Evolutionary conservation across 2,797 vertebrate species (phyloP), one percentile per base, ranked within the genome.

Genomic region (Gouania willdenowi): DNA sequence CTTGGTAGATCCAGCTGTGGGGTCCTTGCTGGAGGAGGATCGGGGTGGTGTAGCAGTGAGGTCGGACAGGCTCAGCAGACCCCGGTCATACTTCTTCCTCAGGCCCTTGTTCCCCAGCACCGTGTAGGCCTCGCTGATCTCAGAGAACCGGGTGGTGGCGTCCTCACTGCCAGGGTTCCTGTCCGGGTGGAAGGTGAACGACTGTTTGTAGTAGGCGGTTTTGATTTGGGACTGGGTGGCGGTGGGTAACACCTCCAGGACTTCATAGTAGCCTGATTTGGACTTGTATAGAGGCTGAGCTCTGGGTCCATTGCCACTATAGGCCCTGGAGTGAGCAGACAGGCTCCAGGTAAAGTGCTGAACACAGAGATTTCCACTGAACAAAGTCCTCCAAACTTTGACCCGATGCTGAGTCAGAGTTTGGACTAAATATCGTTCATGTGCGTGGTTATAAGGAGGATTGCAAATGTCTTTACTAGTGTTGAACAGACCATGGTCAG

Each of bases 171-270:
- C 89, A 0, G 88, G 34, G 56, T 95, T 96, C 50, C 88, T 83
- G 79, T 97, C 93, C 0, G 94, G 93, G 43, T 96, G 94, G 49
- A 78, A 91, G 11, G 86, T 31, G 70, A 98, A 93, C 11, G 92
- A 93, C 82, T 94, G 92, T 62, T 87, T 88, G 68, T 97, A 97
- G 53, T 97, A 97, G 0, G 94, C 94, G 0, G 89, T 89, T 78
- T 98, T 98, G 33, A 97, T 93, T 68, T 96, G 93, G 4, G 89
- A 82, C 5, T 92, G 91, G 0, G 91, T 93, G 26, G 93, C 90
- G 0, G 45, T 70, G 0, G 75, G 18, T 0, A 84, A 21, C 1
- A 97, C 88, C 3, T 69, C 79, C 18, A 98, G 83, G 29, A 94
- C 70, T 0, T 95, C 93, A 3, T 97, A 98, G 29, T 91, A 92